phyloP scores from a whole-genome alignment of 2,888 invertebrate species.

The Perithous albicinctus region DNA sequence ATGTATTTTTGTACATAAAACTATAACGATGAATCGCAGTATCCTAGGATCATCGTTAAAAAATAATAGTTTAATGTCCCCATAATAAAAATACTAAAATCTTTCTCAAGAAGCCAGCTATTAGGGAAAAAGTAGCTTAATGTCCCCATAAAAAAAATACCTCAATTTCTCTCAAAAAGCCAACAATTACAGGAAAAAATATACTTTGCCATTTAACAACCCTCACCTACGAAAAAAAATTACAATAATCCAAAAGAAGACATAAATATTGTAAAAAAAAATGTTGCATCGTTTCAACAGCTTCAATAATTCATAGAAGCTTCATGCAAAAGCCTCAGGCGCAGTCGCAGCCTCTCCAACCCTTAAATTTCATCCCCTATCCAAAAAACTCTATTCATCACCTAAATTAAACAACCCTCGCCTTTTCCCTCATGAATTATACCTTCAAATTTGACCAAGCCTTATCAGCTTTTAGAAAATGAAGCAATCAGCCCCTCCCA shows the following conservation, averaged over 20 bases:
- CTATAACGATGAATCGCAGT: constrained; percentile 20
- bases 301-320: neutral
- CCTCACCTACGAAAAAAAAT: too few species aligned
- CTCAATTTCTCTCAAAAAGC: too few species aligned
- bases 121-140: too few species aligned
- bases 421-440: neutral
- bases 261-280: too few species aligned
- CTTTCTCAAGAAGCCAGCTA: too few species aligned
- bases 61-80: too few species aligned
- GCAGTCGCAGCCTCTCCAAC: neutral
- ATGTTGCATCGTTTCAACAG: neutral
- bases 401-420: neutral
- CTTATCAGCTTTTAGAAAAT: neutral
- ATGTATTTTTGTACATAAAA: constrained; percentile 12
- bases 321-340: neutral
- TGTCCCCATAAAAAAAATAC: too few species aligned
- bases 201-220: too few species aligned
- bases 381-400: neutral
- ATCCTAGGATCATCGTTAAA: constrained; percentile 54
- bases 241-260: too few species aligned
- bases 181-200: too few species aligned
- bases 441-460: too few species aligned
- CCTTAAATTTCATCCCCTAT: neutral
- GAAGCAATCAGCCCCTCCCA: neutral
- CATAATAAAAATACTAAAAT: too few species aligned